Evolutionary conservation across 2,888 invertebrate genomes (phyloP).

Genomic region (Agriotes lineatus): DNA sequence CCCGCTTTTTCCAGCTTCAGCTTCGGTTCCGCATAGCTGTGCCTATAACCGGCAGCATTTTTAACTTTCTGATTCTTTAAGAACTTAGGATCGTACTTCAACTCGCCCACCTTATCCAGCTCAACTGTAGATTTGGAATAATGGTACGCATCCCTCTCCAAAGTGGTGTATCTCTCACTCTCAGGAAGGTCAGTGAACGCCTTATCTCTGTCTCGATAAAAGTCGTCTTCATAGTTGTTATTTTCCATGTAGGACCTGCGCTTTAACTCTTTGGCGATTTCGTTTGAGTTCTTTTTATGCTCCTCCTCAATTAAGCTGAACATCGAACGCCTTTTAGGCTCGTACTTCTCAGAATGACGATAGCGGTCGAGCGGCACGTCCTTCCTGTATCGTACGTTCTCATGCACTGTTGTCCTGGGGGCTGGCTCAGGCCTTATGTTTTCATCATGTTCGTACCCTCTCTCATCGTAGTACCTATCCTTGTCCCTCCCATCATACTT

Average conservation of each 20-base stretch:
- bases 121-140: constrained; percentile 60
- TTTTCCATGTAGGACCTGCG: constrained; percentile 65
- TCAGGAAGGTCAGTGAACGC: constrained; percentile 69
- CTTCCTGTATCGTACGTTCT: constrained; percentile 56
- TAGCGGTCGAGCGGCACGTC: constrained; percentile 55
- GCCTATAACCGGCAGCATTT: constrained; percentile 65
- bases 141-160: constrained; percentile 62
- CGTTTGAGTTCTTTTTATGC: constrained; percentile 65
- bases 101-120: constrained; percentile 56
- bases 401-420: constrained; percentile 53
- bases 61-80: constrained; percentile 58
- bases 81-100: constrained; percentile 57
- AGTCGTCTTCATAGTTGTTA: constrained; percentile 53
- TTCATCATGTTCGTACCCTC: constrained; percentile 34
- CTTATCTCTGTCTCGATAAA: constrained; percentile 47
- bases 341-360: constrained; percentile 58
- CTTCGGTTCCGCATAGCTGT: constrained; percentile 78
- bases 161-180: constrained; percentile 66
- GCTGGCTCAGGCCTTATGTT: constrained; percentile 57
- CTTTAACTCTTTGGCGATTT: constrained; percentile 67
- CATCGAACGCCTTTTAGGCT: constrained; percentile 64
- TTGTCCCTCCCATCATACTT: constrained; percentile 49
- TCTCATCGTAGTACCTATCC: constrained; percentile 53
- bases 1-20: constrained; percentile 65
- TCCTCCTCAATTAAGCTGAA: constrained; percentile 66